Percentiles rank a stretch among this genome's conserved stretches.
Evolutionary conservation across 2,888 invertebrate species (phyloP).

Genomic region (Cephus spinipes): DNA sequence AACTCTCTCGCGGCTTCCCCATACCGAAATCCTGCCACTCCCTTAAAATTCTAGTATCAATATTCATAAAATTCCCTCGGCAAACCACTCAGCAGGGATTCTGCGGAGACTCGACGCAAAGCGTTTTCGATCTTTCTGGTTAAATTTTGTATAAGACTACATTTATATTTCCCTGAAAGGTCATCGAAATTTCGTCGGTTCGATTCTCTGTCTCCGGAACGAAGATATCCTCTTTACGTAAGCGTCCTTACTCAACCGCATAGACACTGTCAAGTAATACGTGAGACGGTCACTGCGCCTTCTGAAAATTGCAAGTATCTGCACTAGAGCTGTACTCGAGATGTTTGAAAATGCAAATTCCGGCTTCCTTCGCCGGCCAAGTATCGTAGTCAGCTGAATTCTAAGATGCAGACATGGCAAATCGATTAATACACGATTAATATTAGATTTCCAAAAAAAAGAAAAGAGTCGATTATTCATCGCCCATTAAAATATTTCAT

Average conservation of each 20-base stretch:
- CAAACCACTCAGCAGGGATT: slow-evolving; percentile 8
- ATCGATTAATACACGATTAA: not conserved
- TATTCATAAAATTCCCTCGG: slow-evolving; percentile 15
- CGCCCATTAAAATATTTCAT: not conserved
- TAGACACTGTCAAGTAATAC: not conserved
- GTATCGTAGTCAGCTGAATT: slow-evolving; percentile 10
- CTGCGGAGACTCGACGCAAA: not conserved
- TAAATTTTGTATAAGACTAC: not conserved
- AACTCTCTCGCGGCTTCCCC: not conserved
- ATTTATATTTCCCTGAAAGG: not conserved
- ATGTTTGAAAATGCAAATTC: slow-evolving; percentile 11
- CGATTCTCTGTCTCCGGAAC: not conserved
- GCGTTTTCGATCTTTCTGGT: not conserved
- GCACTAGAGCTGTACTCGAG: not conserved
- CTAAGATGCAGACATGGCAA: not conserved
- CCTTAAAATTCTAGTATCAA: slow-evolving; percentile 14
- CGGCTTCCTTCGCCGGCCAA: not conserved
- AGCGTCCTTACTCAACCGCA: not conserved
- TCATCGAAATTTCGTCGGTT: not conserved
- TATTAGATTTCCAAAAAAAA: not conserved
- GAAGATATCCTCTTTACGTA: not conserved
- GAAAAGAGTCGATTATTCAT: not conserved
- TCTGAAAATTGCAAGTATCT: slow-evolving; percentile 1
- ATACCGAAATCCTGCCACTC: not conserved
- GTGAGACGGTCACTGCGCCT: not conserved